Percentiles rank a stretch among this genome's conserved stretches.
Conservation (phyloP, 2,113 vertebrate genomes). For the Dicerorhinus sumatrensis region DNA sequence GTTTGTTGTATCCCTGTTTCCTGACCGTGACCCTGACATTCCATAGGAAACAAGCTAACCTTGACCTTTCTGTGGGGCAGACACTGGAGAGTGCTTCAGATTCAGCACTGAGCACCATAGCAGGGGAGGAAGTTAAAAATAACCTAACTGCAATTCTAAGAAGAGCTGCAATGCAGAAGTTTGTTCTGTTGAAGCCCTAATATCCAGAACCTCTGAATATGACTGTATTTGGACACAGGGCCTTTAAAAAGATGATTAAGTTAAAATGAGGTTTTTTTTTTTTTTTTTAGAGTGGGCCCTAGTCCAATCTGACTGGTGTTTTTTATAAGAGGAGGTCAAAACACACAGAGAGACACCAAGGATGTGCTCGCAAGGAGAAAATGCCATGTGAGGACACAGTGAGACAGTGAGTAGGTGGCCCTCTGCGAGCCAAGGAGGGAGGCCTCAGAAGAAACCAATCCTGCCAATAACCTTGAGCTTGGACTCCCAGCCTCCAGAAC, state of each 20-base stretch:
- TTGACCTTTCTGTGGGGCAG: background rate
- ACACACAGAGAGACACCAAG: too few species aligned
- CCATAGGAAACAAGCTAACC: accelerated
- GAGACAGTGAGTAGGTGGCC: background rate
- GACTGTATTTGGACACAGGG: background rate
- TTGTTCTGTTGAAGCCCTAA: background rate
- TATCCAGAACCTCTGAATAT: background rate
- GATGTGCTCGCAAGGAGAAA: accelerated
- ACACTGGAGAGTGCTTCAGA: background rate
- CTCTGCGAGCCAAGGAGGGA: background rate
- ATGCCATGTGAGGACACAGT: background rate
- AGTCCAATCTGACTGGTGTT: background rate
- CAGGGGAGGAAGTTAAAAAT: accelerated
- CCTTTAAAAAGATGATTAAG: background rate
- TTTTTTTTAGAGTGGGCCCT: background rate
- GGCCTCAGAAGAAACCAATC: background rate
- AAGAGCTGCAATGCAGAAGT: background rate
- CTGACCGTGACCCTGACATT: background rate
- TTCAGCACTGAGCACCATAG: accelerated
- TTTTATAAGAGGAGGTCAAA: background rate
- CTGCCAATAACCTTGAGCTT: background rate
- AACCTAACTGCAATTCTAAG: too few species aligned
- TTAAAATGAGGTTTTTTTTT: background rate
- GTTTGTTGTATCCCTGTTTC: background rate
- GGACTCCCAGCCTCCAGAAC: background rate